Evolutionary conservation across 2,113 vertebrate genomes (phyloP).

Genomic region (Nannobrachium achirus): DNA sequence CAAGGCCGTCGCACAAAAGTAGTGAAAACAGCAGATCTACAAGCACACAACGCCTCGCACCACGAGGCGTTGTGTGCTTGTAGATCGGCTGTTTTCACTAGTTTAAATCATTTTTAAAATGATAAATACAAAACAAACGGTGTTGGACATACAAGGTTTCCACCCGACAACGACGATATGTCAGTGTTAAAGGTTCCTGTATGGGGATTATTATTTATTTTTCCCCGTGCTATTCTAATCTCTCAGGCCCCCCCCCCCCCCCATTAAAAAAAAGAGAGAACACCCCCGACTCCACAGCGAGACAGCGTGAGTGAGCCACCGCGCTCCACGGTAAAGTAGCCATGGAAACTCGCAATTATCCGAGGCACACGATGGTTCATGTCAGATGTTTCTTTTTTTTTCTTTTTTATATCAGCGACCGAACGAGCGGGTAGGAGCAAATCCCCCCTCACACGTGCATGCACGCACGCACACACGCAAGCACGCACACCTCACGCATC

Average conservation of each 20-base stretch:
- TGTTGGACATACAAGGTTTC: too few relatives aligned
- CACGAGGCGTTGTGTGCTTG: too few relatives aligned
- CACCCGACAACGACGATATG: too few relatives aligned
- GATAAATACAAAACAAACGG: too few relatives aligned
- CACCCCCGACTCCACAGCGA: slow-evolving; percentile 40
- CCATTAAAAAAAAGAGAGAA: neutral
- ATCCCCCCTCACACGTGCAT: neutral
- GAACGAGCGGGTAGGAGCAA: slow-evolving; percentile 23
- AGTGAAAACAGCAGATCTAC: too few relatives aligned
- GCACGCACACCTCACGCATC: neutral
- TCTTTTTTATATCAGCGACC: slow-evolving; percentile 44
- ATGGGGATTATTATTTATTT: neutral
- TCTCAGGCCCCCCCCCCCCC: slow-evolving; percentile 8
- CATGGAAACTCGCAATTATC: slow-evolving; percentile 73
- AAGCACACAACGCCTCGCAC: too few relatives aligned
- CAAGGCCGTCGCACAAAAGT: too few relatives aligned
- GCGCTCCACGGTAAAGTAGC: slow-evolving; percentile 40
- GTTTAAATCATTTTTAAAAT: too few relatives aligned
- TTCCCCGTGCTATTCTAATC: slow-evolving; percentile 39
- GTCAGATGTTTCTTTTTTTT: slow-evolving; percentile 73
- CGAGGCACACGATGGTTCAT: slow-evolving; percentile 67
- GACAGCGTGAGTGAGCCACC: slow-evolving; percentile 35
- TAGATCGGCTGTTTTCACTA: too few relatives aligned
- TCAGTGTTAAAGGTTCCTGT: slow-evolving; percentile 35
- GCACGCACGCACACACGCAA: neutral